Evolutionary conservation across 92 coral and sea anemone species (phyloP), one percentile per base, ranked within the genome.

Genomic region (Phenganax stokvisi): DNA sequence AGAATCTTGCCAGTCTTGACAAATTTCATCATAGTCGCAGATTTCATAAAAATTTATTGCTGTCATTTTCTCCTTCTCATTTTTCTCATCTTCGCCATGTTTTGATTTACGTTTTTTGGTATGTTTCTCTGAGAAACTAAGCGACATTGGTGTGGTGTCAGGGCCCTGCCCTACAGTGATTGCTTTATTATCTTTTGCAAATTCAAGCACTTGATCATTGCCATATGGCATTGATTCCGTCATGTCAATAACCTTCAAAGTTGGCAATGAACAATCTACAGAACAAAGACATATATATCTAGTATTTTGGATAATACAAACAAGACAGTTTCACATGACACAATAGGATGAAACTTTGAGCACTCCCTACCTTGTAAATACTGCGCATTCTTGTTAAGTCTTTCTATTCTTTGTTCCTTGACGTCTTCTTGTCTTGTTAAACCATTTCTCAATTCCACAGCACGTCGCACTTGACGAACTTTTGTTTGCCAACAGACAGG

Each of bases 401-500:
- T n/a, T 53, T 73, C 59, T 11, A 1, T 16, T 15, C 59, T 73
- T 11, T 27, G 30, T 52, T 20, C n/a, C 54, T 11, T 52, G 17
- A 53, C 77, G 54, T 53, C 57, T 25, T 63, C 30, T 64, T 79
- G 56, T 58, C 47, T 28, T 56, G 2, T 52, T 51, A 90, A 85
- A 8, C 97, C 97, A 81, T 96, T 96, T 80, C 99, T 87, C 13
- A 75, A 77, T 79, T 90, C 85, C 3, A 96, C 99, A 44, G 99
- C 97, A 51, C 92, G 91, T 84, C 90, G 89, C 13, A 90, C 99
- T 52, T 84, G 89, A 51, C 89, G 94, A 44, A 96, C 80, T 67
- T 90, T 90, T 13, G 94, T 85, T 61, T 85, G 85, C 99, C 99
- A 96, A 77, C 99, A 96, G 59, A 90, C 97, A 30, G 99, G 99